Evolutionary conservation across 2,888 invertebrate species (phyloP).

Genomic region (Phyllotreta cruciferae): DNA sequence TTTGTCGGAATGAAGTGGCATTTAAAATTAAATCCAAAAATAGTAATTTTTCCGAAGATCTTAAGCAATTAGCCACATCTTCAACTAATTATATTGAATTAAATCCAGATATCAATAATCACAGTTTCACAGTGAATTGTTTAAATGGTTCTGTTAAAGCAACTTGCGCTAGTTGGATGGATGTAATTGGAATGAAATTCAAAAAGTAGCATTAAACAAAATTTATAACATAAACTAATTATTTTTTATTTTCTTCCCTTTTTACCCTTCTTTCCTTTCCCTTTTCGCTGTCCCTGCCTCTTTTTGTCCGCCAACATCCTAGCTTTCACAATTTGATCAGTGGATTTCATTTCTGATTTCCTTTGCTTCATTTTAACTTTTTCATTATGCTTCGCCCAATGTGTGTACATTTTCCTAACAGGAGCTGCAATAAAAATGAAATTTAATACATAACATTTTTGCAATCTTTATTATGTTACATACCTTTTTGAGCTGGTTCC

Average conservation of each 20-base stretch:
- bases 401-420: constrained; percentile 67
- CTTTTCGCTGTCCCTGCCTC: constrained; percentile 63
- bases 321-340: constrained; percentile 81
- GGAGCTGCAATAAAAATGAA: constrained; percentile 33
- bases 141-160: constrained; percentile 44
- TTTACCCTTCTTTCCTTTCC: constrained; percentile 46
- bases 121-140: constrained; percentile 43
- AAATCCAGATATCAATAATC: constrained; percentile 38
- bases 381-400: constrained; percentile 82
- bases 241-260: constrained; percentile 12
- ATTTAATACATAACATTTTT: constrained; percentile 7
- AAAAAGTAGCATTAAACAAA: constrained; percentile 32
- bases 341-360: constrained; percentile 70
- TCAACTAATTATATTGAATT: constrained; percentile 33
- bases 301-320: constrained; percentile 71
- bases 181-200: constrained; percentile 47
- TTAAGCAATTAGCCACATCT: constrained; percentile 38
- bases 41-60: constrained; percentile 37
- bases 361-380: constrained; percentile 70
- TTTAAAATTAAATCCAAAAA: constrained; percentile 45
- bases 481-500: constrained; percentile 40
- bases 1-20: constrained; percentile 47
- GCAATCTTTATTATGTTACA: constrained; percentile 6
- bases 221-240: constrained; percentile 6
- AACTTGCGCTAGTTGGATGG: constrained; percentile 48